These are phyloP conservation scores for Muschampia plurimacula DNA, from an alignment of 2,888 invertebrate genomes.

Conservation along the genomic window DNA sequence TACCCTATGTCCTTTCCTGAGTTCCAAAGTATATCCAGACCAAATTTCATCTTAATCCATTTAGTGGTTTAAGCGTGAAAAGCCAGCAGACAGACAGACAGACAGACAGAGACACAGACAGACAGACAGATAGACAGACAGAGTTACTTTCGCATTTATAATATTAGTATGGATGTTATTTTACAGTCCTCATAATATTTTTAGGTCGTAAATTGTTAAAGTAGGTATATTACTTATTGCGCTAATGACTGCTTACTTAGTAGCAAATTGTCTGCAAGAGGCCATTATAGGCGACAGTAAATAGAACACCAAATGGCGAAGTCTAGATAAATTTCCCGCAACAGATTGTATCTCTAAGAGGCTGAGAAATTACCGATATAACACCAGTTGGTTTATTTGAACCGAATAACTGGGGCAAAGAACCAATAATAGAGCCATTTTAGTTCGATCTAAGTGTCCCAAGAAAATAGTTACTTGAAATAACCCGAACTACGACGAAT, in stretches of 20 bases:
- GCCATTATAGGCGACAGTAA: slow-evolving; percentile 8
- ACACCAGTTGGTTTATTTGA: slow-evolving; percentile 24
- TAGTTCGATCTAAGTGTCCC: slow-evolving; percentile 5
- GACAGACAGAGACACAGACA: no score
- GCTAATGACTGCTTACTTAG: slow-evolving; percentile 11
- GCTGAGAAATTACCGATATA: slow-evolving; percentile 30
- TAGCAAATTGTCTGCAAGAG: slow-evolving; percentile 12
- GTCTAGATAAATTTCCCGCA: slow-evolving; percentile 19
- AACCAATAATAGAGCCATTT: slow-evolving; percentile 25
- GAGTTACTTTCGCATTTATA: no score
- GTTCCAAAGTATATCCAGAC: no score
- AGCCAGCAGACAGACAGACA: no score
- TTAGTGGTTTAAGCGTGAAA: no score
- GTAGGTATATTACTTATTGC: slow-evolving; percentile 15
- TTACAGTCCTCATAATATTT: slow-evolving; percentile 6
- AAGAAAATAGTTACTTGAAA: slow-evolving; percentile 18
- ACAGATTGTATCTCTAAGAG: slow-evolving; percentile 30
- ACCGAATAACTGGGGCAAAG: slow-evolving; percentile 18
- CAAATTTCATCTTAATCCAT: no score
- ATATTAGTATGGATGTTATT: no score
- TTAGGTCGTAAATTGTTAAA: slow-evolving; percentile 8
- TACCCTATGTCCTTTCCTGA: no score
- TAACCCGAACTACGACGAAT: background rate
- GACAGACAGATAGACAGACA: no score
- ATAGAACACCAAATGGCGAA: slow-evolving; percentile 25